Evolutionary conservation across 2,888 invertebrate genomes (phyloP).

Genomic region (Dysmachus trigonus): DNA sequence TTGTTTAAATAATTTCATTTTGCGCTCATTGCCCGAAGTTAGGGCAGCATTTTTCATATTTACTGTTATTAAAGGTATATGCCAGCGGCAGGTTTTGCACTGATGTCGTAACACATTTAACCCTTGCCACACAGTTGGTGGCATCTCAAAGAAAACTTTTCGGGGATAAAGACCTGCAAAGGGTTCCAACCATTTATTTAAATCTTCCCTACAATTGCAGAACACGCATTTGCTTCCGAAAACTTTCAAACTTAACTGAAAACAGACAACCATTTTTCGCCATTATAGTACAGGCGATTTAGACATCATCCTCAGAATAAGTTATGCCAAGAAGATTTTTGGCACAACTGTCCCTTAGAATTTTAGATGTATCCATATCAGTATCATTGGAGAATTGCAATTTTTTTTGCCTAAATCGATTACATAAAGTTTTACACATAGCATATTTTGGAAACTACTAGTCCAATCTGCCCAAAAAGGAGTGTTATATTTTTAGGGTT

Average conservation of each 20-base stretch:
- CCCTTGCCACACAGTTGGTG: background rate
- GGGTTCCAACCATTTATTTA: background rate
- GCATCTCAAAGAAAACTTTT: background rate
- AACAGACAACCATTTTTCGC: background rate
- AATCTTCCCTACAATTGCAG: background rate
- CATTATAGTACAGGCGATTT: no score
- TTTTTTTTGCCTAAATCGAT: no score
- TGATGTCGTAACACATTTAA: background rate
- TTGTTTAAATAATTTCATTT: constrained; percentile 39
- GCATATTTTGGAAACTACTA: no score
- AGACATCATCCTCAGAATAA: no score
- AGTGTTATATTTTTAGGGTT: no score
- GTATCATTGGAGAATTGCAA: no score
- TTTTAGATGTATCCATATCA: no score
- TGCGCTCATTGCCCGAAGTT: constrained; percentile 9
- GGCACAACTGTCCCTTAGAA: no score
- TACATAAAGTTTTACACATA: no score
- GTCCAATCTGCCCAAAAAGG: no score
- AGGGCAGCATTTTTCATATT: constrained; percentile 26
- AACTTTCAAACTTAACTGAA: background rate
- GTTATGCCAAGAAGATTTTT: no score
- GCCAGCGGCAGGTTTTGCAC: background rate
- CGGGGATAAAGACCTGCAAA: background rate
- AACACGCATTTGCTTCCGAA: background rate
- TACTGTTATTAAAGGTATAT: constrained; percentile 25